phyloP scores from a whole-genome alignment of 2,888 invertebrate species.

The Limenitis camilla region DNA sequence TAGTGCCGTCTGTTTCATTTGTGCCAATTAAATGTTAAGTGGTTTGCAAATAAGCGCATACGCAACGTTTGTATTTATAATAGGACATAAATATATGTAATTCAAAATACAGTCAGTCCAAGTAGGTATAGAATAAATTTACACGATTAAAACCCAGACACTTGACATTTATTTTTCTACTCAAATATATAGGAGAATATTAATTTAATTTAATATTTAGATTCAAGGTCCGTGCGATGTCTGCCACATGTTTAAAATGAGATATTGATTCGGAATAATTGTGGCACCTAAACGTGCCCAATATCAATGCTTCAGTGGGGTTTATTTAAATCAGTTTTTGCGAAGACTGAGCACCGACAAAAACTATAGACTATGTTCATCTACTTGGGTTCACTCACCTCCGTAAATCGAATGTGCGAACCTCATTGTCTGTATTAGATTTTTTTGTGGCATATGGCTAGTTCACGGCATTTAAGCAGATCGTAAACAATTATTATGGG shows the following conservation, averaged over 20 bases:
- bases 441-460: slow-evolving; percentile 65
- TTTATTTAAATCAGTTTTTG: slow-evolving; percentile 44
- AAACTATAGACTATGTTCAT: slow-evolving; percentile 57
- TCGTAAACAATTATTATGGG: slow-evolving; percentile 34
- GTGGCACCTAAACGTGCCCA: slow-evolving; percentile 2
- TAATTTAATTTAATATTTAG: slow-evolving; percentile 5
- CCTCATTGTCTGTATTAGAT: slow-evolving; percentile 59
- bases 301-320: slow-evolving; percentile 18
- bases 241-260: slow-evolving; percentile 25
- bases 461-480: slow-evolving; percentile 47
- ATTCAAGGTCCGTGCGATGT: slow-evolving; percentile 27
- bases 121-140: not conserved
- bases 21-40: not conserved
- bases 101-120: not conserved
- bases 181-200: too few relatives aligned
- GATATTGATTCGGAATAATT: slow-evolving; percentile 21
- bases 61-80: not conserved
- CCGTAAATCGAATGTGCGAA: slow-evolving; percentile 65
- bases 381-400: slow-evolving; percentile 61
- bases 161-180: too few relatives aligned
- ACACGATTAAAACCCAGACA: too few relatives aligned
- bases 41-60: not conserved
- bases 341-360: slow-evolving; percentile 47
- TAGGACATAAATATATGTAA: not conserved
- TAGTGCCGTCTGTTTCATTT: not conserved